Evolutionary conservation across 2,113 vertebrate genomes (phyloP).

Genomic region (Scomber colias): DNA sequence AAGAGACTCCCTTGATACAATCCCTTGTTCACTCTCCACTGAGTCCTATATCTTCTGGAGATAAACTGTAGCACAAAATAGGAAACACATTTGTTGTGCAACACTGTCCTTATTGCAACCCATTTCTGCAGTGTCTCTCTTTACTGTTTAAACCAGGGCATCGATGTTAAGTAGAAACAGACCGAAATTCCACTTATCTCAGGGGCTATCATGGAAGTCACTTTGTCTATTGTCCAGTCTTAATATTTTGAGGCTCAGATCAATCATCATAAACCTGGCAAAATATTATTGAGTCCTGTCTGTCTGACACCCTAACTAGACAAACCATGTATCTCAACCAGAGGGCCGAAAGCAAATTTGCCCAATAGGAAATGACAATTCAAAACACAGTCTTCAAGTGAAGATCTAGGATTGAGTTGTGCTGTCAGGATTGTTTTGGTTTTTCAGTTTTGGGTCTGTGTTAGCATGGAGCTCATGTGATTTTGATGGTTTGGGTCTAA

Average conservation of each 20-base stretch:
- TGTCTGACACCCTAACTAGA: not conserved
- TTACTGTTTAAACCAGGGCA: constrained; percentile 35
- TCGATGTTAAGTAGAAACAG: constrained; percentile 54
- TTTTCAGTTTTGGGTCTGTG: constrained; percentile 39
- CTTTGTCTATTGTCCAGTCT: constrained; percentile 44
- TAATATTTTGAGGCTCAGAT: constrained; percentile 39
- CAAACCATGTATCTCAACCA: not conserved
- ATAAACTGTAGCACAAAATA: not conserved
- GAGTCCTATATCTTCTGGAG: constrained; percentile 25
- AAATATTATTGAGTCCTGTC: not conserved
- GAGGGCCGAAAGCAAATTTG: not conserved
- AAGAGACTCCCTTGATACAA: constrained; percentile 20
- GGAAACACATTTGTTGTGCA: constrained; percentile 40
- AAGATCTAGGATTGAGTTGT: constrained; percentile 29
- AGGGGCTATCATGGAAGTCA: constrained; percentile 40
- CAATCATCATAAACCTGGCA: constrained; percentile 32
- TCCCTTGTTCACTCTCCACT: constrained; percentile 23
- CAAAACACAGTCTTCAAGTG: not conserved
- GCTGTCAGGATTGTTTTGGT: constrained; percentile 38
- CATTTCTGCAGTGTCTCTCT: constrained; percentile 6
- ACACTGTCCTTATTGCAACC: constrained; percentile 10
- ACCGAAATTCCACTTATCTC: constrained; percentile 48
- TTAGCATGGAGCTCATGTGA: constrained; percentile 54
- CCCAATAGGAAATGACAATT: constrained; percentile 1
- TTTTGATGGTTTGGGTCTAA: constrained; percentile 73